Percentiles rank a stretch among this genome's conserved stretches.
phyloP scores from a whole-genome alignment of 2,888 invertebrate genomes.

The Octodonta nipae region DNA sequence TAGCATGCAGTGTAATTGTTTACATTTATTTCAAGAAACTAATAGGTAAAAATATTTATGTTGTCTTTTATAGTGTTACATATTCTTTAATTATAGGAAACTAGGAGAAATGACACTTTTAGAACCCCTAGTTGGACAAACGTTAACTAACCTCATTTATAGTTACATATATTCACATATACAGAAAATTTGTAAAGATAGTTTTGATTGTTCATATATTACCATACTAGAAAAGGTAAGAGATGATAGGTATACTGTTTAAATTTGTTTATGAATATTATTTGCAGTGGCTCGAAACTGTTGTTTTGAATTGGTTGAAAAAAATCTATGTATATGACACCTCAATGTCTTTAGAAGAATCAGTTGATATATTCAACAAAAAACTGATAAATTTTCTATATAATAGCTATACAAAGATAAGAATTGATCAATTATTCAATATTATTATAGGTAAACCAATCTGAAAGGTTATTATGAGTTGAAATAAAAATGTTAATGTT shows the following conservation, averaged over 20 bases:
- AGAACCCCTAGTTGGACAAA: conserved; percentile 73
- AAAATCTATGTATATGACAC: conserved; percentile 63
- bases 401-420: conserved; percentile 74
- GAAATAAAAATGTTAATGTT: conserved; percentile 6
- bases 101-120: conserved; percentile 64
- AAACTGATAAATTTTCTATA: conserved; percentile 72
- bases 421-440: conserved; percentile 86
- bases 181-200: conserved; percentile 70
- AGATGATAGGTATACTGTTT: too few relatives aligned
- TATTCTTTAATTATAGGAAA: conserved; percentile 37
- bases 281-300: conserved; percentile 81
- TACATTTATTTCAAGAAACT: conserved; percentile 60
- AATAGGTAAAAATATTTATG: conserved; percentile 45
- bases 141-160: conserved; percentile 71
- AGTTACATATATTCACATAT: conserved; percentile 72
- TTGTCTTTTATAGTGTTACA: not conserved
- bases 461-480: not conserved
- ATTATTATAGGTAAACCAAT: conserved; percentile 67
- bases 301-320: conserved; percentile 76
- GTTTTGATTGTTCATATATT: conserved; percentile 73
- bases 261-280: too few relatives aligned
- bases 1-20: conserved; percentile 40
- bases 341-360: conserved; percentile 43
- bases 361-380: conserved; percentile 53
- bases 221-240: conserved; percentile 56